Base-by-base conservation (phyloP, 2,797 vertebrate species). In the Artibeus jamaicensis region DNA sequence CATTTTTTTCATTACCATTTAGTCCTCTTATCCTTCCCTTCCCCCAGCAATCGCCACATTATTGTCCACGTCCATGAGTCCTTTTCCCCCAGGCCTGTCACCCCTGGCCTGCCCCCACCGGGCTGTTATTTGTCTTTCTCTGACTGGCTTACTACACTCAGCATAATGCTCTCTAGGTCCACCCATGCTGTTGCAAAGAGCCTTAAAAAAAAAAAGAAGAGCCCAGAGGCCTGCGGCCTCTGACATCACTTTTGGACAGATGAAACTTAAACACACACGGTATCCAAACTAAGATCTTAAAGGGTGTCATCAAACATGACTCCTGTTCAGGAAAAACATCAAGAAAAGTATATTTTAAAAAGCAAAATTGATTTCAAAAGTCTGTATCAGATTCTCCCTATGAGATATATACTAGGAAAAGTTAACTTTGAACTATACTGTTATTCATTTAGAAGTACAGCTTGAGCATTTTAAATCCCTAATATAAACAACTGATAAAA, bases 121-220 rank as follows among this genome's bases (percentile, higher is more conserved):
- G n/a, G n/a, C n/a, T n/a, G n/a, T n/a, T 62, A 11, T 59, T 29
- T 29, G 9, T 59, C 29, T 62, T 62, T 62, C 29, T 32, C 59
- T 62, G 29, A 3, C 26, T 62, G 59, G 59, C 29, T 32, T 32
- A 62, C 15, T 62, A 32, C 29, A 32, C 29, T 62, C 12, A 62
- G 59, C 59, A 62, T 15, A 32, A 29, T 15, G 59, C 29, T 62
- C 29, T 32, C 59, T 14, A 32, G 29, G 59, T 62, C 29, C 12
- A 32, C 6, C 59, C 12, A 32, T 32, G 19, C 6, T 62, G 59
- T 6, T 15, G 29, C 59, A 62, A 62, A 32, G 59, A 32, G 59
- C 74, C 50, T 81, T 87, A 32, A 55, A 92, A n/a, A n/a, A n/a
- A n/a, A 91, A 71, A 94, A 74, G 70, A 86, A 79, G 26, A 85